Conservation (phyloP, 1,140 invertebrate species). For the Uloborus diversus region DNA sequence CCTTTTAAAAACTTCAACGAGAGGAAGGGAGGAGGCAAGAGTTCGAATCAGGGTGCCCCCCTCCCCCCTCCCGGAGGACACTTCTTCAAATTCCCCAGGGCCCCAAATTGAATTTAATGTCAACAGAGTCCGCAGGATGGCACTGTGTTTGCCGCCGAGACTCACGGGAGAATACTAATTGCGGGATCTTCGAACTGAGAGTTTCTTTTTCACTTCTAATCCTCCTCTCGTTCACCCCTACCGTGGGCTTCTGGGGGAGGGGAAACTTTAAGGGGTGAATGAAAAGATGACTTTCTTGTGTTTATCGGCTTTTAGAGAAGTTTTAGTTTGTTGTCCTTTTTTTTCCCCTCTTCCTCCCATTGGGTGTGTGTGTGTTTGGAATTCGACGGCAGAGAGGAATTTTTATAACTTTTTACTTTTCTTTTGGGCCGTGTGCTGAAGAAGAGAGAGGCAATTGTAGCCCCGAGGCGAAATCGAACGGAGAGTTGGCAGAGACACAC, state of each 20-base stretch:
- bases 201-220: slow-evolving; percentile 53
- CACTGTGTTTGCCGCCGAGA: slow-evolving; percentile 35
- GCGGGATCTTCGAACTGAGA: slow-evolving; percentile 48
- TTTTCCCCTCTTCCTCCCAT: not conserved
- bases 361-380: slow-evolving; percentile 30
- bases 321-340: slow-evolving; percentile 43
- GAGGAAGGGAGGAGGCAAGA: not conserved
- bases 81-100: slow-evolving; percentile 48
- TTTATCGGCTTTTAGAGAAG: slow-evolving; percentile 50
- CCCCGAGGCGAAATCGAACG: not conserved
- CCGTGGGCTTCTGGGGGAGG: not conserved
- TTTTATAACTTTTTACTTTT: slow-evolving; percentile 45
- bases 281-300: slow-evolving; percentile 53
- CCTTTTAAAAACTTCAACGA: slow-evolving; percentile 19
- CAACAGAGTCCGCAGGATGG: slow-evolving; percentile 42
- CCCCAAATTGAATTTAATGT: slow-evolving; percentile 49
- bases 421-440: not conserved
- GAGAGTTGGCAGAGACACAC: not conserved
- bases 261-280: not conserved
- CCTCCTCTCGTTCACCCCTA: not conserved
- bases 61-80: slow-evolving; percentile 20
- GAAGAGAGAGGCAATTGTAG: slow-evolving; percentile 27
- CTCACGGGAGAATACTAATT: slow-evolving; percentile 52
- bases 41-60: not conserved
- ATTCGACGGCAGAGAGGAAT: slow-evolving; percentile 32